Conservation (phyloP, 2,113 vertebrate species). For the Oenanthe melanoleuca region DNA sequence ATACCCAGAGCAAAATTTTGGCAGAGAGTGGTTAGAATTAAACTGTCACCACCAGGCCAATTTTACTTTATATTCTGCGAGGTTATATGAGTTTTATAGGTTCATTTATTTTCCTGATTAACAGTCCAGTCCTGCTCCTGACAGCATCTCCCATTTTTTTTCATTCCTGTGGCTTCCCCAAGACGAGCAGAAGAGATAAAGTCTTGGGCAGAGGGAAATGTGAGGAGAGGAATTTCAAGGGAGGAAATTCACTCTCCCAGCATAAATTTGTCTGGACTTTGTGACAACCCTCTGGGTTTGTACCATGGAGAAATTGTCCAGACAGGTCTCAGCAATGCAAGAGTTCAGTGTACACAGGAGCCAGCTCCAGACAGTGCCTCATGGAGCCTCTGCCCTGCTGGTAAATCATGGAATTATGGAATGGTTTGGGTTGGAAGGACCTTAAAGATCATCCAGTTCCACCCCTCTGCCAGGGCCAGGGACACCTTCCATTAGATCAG, state of each 20-base stretch:
- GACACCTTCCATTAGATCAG: neutral
- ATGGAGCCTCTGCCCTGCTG: neutral
- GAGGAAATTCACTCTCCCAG: neutral
- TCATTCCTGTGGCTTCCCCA: neutral
- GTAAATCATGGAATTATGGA: neutral
- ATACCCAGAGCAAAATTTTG: slow-evolving; percentile 6
- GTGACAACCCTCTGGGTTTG: neutral
- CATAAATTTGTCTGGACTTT: neutral
- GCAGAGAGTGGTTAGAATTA: slow-evolving; percentile 38
- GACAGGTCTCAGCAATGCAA: neutral
- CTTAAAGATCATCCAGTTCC: neutral
- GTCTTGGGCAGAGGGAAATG: neutral
- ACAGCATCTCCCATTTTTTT: neutral
- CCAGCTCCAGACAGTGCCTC: neutral
- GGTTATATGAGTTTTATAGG: slow-evolving; percentile 17
- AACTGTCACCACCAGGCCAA: slow-evolving; percentile 8
- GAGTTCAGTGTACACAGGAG: neutral
- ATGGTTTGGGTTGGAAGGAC: neutral
- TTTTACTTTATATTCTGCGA: slow-evolving; percentile 3
- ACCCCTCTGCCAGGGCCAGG: neutral
- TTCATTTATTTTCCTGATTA: slow-evolving; percentile 47
- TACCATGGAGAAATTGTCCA: neutral
- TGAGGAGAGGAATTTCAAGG: neutral
- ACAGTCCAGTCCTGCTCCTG: neutral
- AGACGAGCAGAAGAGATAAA: slow-evolving; percentile 1